Evolutionary conservation across 2,113 vertebrate genomes (phyloP), one percentile per base, ranked within the genome.

Genomic region (Chloroceryle aenea): DNA sequence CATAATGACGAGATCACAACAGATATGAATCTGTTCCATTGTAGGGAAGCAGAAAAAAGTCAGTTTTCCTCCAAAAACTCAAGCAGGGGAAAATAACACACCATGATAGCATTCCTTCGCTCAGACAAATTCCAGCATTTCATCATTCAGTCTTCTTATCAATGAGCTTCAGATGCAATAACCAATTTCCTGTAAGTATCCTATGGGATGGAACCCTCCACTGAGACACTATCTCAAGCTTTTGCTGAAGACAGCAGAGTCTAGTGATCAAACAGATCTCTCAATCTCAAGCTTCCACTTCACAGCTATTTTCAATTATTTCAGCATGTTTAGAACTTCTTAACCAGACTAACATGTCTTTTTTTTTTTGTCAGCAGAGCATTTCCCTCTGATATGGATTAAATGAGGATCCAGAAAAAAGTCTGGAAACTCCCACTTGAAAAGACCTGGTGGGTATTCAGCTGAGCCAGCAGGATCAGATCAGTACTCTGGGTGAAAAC

Each of bases 321-420:
- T 68, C 53, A 25, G 50, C 40, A 55, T 11, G 2, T 48, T 20
- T 36, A 48, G 21, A 19, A 40, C 64, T n/a, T 38, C 62, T 52
- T 32, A 66, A 0, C 12, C 19, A 30, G 26, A 34, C 5, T 43
- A 66, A 14, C 2, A 36, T 7, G 22, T 5, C 30, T 9, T 40
- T 40, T 40, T 40, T 40, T 40, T 40, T 8, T 40, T 40, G 38
- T 40, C 11, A 79, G 63, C 56, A 52, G 12, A 59, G 71, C 1
- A 0, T 14, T 85, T 43, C 10, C n/a, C 55, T 48, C n/a, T 3
- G 64, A 29, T 67, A 34, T 0, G 5, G 68, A 53, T 0, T 1
- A 45, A 73, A n/a, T 26, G 2, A 85, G 45, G 79, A n/a, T 47
- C 48, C 55, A 55, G 23, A 50, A 77, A 36, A 1, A 26, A 72